Conservation (phyloP, 2,888 invertebrate species). For the Conops quadrifasciatus region DNA sequence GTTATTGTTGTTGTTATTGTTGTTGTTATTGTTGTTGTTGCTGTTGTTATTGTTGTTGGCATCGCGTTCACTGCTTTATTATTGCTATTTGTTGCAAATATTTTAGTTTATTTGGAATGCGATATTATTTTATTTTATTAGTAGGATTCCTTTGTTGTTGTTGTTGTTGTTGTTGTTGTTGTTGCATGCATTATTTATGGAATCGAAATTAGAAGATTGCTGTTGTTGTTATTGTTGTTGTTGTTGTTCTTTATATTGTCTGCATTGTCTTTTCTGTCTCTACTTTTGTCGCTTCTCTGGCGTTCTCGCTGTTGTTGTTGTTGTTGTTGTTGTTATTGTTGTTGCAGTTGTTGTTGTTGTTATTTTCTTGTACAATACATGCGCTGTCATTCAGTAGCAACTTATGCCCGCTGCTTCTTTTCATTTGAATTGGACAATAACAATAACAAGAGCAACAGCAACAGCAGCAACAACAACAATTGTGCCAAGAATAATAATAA, state of each 20-base stretch:
- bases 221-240: constrained; percentile 45
- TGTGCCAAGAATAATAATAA: neutral
- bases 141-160: constrained; percentile 1
- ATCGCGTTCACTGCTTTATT: no score
- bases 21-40: constrained; percentile 26
- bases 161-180: constrained; percentile 38
- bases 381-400: constrained; percentile 25
- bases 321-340: constrained; percentile 38
- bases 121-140: constrained; percentile 56
- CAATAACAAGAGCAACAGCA: neutral
- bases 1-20: constrained; percentile 36
- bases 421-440: neutral
- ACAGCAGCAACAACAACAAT: constrained; percentile 18
- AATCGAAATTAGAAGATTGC: constrained; percentile 60
- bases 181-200: constrained; percentile 61
- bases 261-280: neutral
- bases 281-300: constrained; percentile 12
- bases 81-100: constrained; percentile 54
- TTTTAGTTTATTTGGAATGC: constrained; percentile 56
- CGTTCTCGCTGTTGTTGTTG: constrained; percentile 10
- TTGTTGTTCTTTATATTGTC: constrained; percentile 37
- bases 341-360: constrained; percentile 38
- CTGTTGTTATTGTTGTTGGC: constrained; percentile 7
- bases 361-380: constrained; percentile 7
- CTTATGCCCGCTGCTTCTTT: neutral